Conservation (phyloP, 2,797 vertebrate genomes). For the Pangasius krempfi region DNA sequence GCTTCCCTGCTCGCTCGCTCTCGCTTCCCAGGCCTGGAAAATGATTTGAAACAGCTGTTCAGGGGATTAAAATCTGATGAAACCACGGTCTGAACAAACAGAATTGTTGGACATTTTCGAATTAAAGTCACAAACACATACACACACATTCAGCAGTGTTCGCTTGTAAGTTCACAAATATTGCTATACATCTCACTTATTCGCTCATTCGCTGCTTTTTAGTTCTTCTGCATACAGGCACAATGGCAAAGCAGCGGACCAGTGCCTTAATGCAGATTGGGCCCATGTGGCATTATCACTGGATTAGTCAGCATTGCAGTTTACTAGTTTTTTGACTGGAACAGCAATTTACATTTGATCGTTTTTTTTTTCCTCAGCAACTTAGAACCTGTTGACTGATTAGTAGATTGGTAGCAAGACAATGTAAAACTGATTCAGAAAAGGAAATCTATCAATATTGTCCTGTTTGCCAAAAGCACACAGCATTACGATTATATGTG, state of each 20-base stretch:
- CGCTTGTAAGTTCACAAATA: slow-evolving; percentile 44
- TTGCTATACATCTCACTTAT: slow-evolving; percentile 11
- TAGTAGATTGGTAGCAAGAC: background rate
- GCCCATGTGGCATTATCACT: slow-evolving; percentile 52
- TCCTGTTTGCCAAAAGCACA: background rate
- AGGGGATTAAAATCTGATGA: slow-evolving; percentile 73
- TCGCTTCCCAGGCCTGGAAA: slow-evolving; percentile 68
- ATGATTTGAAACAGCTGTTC: slow-evolving; percentile 77
- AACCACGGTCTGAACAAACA: slow-evolving; percentile 70
- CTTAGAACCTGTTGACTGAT: background rate
- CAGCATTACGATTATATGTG: slow-evolving; percentile 26
- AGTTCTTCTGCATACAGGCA: slow-evolving; percentile 8
- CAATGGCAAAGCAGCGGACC: slow-evolving; percentile 36
- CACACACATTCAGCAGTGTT: slow-evolving; percentile 38
- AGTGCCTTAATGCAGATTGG: slow-evolving; percentile 56
- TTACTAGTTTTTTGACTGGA: slow-evolving; percentile 48
- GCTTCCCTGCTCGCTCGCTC: slow-evolving; percentile 16
- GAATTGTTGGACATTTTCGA: slow-evolving; percentile 65
- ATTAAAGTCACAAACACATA: slow-evolving; percentile 58
- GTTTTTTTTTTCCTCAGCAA: background rate
- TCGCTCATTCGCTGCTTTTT: slow-evolving; percentile 19
- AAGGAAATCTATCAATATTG: background rate
- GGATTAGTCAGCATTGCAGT: slow-evolving; percentile 53
- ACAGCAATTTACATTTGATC: slow-evolving; percentile 15
- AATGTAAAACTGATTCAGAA: background rate